Evolutionary conservation across 2,797 vertebrate species (phyloP).

Genomic region (Sebastiscus albofasciatus): DNA sequence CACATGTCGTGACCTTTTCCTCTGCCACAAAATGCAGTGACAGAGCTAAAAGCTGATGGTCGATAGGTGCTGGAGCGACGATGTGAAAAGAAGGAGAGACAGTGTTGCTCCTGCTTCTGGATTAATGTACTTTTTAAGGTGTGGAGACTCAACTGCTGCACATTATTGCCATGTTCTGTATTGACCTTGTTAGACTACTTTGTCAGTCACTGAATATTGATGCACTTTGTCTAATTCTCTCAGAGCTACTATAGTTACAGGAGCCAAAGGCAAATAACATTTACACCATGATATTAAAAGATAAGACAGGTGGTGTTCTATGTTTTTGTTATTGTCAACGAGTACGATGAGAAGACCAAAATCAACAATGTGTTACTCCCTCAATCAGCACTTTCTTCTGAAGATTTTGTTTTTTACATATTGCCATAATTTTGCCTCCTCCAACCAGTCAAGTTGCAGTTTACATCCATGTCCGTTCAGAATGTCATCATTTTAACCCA

Average conservation of each 20-base stretch:
- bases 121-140: conserved; percentile 13
- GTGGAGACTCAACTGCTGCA: no score
- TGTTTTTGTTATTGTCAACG: conserved; percentile 9
- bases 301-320: conserved; percentile 19
- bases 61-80: background rate
- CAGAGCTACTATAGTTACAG: conserved; percentile 68
- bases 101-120: conserved; percentile 7
- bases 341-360: background rate
- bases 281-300: conserved; percentile 43
- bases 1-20: conserved; percentile 38
- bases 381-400: background rate
- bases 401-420: no score
- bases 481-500: no score
- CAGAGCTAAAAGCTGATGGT: background rate
- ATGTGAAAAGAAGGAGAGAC: conserved; percentile 3
- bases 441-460: no score
- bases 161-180: conserved; percentile 57
- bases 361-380: background rate
- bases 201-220: conserved; percentile 73
- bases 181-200: conserved; percentile 60
- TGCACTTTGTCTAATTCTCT: conserved; percentile 80
- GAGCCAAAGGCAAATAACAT: conserved; percentile 74
- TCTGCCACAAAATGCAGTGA: conserved; percentile 16
- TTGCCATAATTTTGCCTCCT: background rate
- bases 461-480: no score